Evolutionary conservation across 2,113 vertebrate genomes (phyloP), one percentile per base, ranked within the genome.

Genomic region (Seriola rivoliana): DNA sequence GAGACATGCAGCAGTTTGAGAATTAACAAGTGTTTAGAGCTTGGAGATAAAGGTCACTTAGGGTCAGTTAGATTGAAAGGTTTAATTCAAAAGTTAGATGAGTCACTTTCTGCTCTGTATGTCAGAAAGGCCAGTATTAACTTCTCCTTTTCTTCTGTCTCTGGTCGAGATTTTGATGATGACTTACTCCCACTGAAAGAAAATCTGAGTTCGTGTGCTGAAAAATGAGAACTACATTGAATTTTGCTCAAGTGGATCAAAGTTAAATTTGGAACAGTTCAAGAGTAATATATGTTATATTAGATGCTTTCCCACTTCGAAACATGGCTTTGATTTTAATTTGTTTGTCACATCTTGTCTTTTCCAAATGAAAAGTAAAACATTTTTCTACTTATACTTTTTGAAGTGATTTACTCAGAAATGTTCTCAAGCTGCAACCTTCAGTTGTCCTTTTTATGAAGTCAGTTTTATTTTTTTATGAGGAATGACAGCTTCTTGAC

Each of bases 401-500:
- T 25, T 12, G 5, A 42, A 50, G 36, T 25, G 52, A 23, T 59
- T 72, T 36, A 4, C 29, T 46, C 8, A 62, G 21, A 59, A 25
- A n/a, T 29, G 13, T 11, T 58, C 50, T 58, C 16, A 13, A 55
- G 55, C 29, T n/a, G 12, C 32, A 32, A 44, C 52, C 60, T 75
- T 87, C 58, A 50, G 19, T 11, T 62, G 36, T 55, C 60, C 29
- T 66, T 46, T 64, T 46, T 60, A 62, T 55, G 25, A 6, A 32
- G 4, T 32, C 4, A 36, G 25, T 36, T 62, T 17, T 1, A 25
- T 40, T 50, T 55, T 40, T 60, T 69, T n/a, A 13, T 36, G 8
- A 59, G 67, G 29, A 23, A 42, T 57, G 75, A 44, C 44, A 40
- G n/a, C 44, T 68, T 69, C 42, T 71, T 68, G 38, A 71, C 6